Evolutionary conservation across 2,888 invertebrate species (phyloP), one percentile per base, ranked within the genome.

Genomic region (Lasioglossum zephyrum): DNA sequence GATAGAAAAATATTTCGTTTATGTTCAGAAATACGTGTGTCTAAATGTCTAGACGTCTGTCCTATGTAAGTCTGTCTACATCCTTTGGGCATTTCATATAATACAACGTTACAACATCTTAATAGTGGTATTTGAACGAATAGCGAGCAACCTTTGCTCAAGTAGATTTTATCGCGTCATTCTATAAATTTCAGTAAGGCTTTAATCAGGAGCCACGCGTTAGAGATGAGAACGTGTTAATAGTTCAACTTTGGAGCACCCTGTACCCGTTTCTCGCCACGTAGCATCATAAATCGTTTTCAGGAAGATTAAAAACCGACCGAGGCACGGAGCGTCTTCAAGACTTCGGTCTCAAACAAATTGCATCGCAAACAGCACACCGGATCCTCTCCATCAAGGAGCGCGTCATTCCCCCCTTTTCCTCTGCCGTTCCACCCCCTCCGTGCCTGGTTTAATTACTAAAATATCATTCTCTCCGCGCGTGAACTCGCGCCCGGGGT

Each of bases 371-470:
- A 77, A 77, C 66, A 66, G 31, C 36, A 36, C 49, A 49, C 49
- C 22, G 44, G 26, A 66, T n/a, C 36, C 66, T 47, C 66, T 49
- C 47, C 44, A n/a, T 47, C 77, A 44, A 57, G 77, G 36, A 41
- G 9, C 39, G 63, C 47, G 47, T 47, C 73, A 47, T 73, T 11
- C 60, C 60, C 11, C 4, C 26, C 4, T 4, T 4, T 9, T 9
- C 57, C 9, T 4, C n/a, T 11, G 5, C 5, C 53, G 44, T 8
- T 2, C 22, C 8, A n/a, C 0, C 22, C 22, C 1, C 53, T 3
- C 22, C 0, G 70, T 22, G 74, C 49, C 74, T 13, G 77, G 81
- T 86, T 84, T 81, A 84, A 84, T 81, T 78, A 78, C 36, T 49
- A 44, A 22, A n/a, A 76, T 41, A 70, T 69, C 74, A 66, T 79